phyloP scores from a whole-genome alignment of 1,140 invertebrate genomes.

The Amyelois transitella region DNA sequence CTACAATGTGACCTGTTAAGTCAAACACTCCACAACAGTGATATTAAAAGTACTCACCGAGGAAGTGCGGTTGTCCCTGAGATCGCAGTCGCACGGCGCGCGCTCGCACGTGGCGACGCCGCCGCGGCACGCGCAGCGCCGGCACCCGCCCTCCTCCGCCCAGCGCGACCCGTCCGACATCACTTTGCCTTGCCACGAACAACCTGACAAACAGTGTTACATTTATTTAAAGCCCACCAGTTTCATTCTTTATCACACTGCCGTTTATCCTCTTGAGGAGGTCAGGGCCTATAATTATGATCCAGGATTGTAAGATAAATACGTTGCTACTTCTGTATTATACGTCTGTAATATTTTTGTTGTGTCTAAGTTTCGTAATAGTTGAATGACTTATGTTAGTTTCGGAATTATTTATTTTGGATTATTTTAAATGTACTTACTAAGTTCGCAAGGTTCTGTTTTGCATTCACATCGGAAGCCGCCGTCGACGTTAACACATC shows the following conservation, averaged over 20 bases:
- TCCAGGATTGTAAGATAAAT: too few relatives aligned
- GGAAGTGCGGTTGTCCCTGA: constrained; percentile 38
- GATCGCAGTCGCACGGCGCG: constrained; percentile 56
- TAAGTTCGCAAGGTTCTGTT: constrained; percentile 69
- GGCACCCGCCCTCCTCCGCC: constrained; percentile 63
- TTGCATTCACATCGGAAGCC: constrained; percentile 87
- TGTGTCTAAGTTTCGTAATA: too few relatives aligned
- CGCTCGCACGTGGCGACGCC: constrained; percentile 58
- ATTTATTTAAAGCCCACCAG: neutral
- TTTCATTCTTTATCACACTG: neutral
- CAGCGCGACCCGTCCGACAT: constrained; percentile 59
- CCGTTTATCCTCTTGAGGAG: too few relatives aligned
- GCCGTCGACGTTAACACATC: constrained; percentile 89
- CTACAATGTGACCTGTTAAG: too few relatives aligned
- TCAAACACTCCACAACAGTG: too few relatives aligned
- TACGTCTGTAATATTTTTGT: too few relatives aligned
- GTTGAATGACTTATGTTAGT: too few relatives aligned
- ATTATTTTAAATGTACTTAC: constrained; percentile 62
- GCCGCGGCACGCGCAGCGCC: constrained; percentile 47
- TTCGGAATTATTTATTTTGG: too few relatives aligned
- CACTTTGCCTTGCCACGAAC: constrained; percentile 49
- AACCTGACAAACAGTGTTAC: constrained; percentile 28
- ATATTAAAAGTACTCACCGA: neutral
- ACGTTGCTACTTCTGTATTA: too few relatives aligned
- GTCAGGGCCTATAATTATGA: too few relatives aligned